A percentile compares a stretch with the other conserved stretches of the same genome.
Conservation (phyloP, 2,113 vertebrate species). For the Strix uralensis region DNA sequence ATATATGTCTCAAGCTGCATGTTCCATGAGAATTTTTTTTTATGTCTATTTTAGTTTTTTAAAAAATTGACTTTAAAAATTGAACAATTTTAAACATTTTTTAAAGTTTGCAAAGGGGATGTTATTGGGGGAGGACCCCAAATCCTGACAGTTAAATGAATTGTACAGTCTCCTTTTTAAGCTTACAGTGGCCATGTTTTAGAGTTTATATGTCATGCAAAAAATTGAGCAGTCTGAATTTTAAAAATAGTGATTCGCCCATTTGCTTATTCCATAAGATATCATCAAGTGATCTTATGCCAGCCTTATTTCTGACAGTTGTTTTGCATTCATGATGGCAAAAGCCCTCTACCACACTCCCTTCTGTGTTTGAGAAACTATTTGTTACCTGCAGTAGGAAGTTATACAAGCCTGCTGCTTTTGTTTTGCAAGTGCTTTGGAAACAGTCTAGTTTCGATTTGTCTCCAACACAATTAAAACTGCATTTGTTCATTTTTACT, state of each 20-base stretch:
- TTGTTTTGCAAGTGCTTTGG: not conserved
- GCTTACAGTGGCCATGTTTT: not conserved
- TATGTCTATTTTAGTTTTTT: not conserved
- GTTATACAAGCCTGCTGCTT: not conserved
- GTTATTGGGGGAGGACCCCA: not conserved
- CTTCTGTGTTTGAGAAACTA: not conserved
- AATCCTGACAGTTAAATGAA: not conserved
- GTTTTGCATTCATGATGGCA: not conserved
- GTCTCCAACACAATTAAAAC: not conserved
- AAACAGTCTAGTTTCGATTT: not conserved
- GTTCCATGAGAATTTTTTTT: not conserved
- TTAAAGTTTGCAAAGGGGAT: not conserved
- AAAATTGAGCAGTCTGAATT: not conserved
- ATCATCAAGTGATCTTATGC: not conserved
- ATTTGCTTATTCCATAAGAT: not conserved
- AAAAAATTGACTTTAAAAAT: not conserved
- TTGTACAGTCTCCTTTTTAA: not conserved
- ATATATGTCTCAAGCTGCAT: not conserved
- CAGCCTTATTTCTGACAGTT: not conserved
- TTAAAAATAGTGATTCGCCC: not conserved
- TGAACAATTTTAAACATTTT: not conserved
- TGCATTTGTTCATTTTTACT: not conserved
- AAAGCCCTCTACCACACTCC: not conserved
- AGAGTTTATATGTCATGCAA: not conserved
- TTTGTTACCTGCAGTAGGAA: not conserved